Percentiles rank a stretch among this genome's conserved stretches.
Evolutionary conservation across 2,797 vertebrate species (phyloP).

Genomic region (Luscinia luscinia): DNA sequence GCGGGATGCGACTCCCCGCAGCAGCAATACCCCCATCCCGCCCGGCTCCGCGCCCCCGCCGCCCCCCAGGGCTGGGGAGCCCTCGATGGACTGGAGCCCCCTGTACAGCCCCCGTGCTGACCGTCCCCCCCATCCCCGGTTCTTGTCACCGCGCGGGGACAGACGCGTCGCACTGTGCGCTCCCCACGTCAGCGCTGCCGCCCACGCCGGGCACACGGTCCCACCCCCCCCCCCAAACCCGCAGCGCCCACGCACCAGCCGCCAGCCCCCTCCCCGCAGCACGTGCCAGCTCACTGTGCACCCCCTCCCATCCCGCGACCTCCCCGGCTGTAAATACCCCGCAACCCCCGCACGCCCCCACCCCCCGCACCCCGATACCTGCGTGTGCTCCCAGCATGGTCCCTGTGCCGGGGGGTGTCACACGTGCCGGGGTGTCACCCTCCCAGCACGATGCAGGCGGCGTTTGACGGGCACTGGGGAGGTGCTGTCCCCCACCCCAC

Average conservation of each 20-base stretch:
- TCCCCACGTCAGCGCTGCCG: not conserved
- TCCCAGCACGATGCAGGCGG: not conserved
- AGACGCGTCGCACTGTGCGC: not conserved
- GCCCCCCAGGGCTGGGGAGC: not conserved
- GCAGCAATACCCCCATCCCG: slow-evolving; percentile 18
- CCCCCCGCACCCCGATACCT: not conserved
- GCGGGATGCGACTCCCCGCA: not conserved
- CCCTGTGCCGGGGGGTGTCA: not conserved
- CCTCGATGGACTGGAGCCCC: not conserved
- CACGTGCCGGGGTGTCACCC: not conserved
- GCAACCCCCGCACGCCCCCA: too few relatives aligned
- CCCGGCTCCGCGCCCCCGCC: not conserved
- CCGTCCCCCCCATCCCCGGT: not conserved
- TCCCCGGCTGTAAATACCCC: not conserved
- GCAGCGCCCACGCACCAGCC: not conserved
- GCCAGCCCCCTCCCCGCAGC: not conserved
- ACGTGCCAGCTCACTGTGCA: not conserved
- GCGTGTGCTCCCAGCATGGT: not conserved
- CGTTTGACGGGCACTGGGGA: not conserved
- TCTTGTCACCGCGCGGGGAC: not conserved
- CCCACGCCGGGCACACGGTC: not conserved
- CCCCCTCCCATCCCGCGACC: not conserved
- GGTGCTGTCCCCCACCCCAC: too few relatives aligned
- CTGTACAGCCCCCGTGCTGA: not conserved
- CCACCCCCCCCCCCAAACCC: not conserved